phyloP scores from a whole-genome alignment of 2,797 vertebrate species.

The Eulemur coronatus region DNA sequence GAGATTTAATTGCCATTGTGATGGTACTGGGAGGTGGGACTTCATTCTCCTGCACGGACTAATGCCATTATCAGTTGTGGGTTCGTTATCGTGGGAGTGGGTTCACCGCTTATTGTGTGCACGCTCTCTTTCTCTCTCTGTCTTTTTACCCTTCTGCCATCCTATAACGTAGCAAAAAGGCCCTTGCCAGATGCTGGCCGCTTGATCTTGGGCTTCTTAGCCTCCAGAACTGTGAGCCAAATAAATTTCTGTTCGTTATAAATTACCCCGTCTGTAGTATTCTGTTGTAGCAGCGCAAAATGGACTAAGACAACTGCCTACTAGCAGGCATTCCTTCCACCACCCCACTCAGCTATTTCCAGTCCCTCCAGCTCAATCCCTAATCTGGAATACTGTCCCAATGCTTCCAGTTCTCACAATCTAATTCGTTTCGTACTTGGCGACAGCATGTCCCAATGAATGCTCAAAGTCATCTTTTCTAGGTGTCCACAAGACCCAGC shows the following conservation, averaged over 20 bases:
- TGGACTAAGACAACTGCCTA: not conserved
- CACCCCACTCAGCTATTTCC: not conserved
- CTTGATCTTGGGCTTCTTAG: not conserved
- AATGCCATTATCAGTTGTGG: not conserved
- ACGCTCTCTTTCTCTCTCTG: not conserved
- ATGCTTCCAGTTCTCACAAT: not conserved
- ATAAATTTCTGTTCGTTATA: not conserved
- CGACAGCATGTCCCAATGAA: not conserved
- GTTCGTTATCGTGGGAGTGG: not conserved
- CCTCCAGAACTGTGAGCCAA: not conserved
- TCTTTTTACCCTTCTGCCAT: not conserved
- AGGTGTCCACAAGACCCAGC: not conserved
- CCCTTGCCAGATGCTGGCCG: not conserved
- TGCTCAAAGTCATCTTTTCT: not conserved
- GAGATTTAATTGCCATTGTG: not conserved
- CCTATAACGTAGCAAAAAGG: not conserved
- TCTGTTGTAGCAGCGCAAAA: not conserved
- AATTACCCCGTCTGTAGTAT: not conserved
- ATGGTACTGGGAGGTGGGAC: not conserved
- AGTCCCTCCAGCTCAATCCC: not conserved
- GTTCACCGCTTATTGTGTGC: no score
- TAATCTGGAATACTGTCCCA: not conserved
- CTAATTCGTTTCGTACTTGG: not conserved
- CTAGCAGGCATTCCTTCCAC: not conserved
- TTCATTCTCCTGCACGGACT: not conserved